Conservation (phyloP, 1,140 invertebrate genomes). For the Trypoxylus dichotomus region DNA sequence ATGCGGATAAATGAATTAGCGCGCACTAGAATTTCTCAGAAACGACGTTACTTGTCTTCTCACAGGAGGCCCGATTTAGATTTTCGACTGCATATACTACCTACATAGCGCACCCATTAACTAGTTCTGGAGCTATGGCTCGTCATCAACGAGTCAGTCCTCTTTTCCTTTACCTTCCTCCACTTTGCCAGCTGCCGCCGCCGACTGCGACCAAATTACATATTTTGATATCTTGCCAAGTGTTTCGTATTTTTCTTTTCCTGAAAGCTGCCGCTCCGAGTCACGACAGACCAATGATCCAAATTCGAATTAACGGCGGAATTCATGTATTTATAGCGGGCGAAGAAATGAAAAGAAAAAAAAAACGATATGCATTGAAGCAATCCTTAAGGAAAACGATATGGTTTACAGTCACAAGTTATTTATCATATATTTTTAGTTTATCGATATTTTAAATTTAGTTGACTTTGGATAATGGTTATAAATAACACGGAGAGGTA, state of each 20-base stretch:
- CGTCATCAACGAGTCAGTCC: background rate
- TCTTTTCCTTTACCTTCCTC: background rate
- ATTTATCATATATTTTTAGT: too few species aligned
- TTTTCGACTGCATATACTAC: background rate
- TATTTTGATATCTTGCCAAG: background rate
- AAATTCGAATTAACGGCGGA: background rate
- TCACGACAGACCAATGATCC: background rate
- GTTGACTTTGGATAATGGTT: too few species aligned
- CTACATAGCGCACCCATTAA: background rate
- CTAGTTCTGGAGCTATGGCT: background rate
- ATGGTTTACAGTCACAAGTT: too few species aligned
- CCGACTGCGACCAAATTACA: background rate
- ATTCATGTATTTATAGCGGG: background rate
- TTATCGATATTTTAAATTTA: too few species aligned
- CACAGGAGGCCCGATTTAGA: background rate
- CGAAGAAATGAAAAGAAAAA: background rate
- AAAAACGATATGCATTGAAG: background rate
- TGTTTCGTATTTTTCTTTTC: background rate
- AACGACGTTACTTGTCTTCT: background rate
- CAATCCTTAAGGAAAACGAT: too few species aligned
- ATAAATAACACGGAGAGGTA: too few species aligned
- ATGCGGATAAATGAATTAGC: background rate
- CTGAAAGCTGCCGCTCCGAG: background rate
- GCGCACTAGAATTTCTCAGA: background rate
- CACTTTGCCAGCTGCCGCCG: background rate